Evolutionary conservation across 2,797 vertebrate genomes (phyloP), one percentile per base, ranked within the genome.

Genomic region (Sus cebifrons): DNA sequence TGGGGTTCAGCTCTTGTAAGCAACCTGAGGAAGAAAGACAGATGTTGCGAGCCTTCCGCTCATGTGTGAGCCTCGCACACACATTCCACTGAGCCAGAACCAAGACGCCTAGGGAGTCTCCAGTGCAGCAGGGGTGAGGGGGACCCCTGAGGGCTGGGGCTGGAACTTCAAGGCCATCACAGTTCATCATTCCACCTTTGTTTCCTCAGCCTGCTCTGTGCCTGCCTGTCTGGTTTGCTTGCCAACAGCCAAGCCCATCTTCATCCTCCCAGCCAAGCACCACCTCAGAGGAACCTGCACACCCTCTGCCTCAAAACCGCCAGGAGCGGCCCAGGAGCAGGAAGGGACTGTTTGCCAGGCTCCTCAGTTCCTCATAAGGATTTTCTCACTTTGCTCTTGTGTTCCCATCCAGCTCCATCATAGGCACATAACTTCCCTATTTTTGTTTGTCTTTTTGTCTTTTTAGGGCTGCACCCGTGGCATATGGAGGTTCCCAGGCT

Each of bases 1-100:
- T 23, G 14, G 78, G 0, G 11, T 29, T 83, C 75, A 62, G 86
- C 29, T 90, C 86, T 82, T 18, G 52, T 36, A 40, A 73, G 68
- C 67, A 75, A 58, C 90, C 96, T 96, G 65, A 67, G 21, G 49
- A 44, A 78, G 64, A 92, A 68, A 89, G 73, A 70, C 1, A 1
- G 4, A 40, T 2, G 5, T 54, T 52, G 67, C 64, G 56, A 62
- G 6, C 32, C 20, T 60, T 74, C 81, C 65, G 58, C 12, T 14
- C 75, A 10, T 0, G 23, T n/a, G 36, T 70, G 67, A 23, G 8
- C 12, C 25, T 29, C 54, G 54, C 58, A n/a, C 56, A 67, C 68
- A 5, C 36, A 29, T 20, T 49, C 17, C 27, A 25, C 67, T 40
- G 36, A 65, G 58, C 44, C 21, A 44, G 75, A 62, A 27, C 25